Percentiles rank a stretch among this genome's conserved stretches.
phyloP scores from a whole-genome alignment of 2,797 vertebrate genomes.

The Myotis vivesi region DNA sequence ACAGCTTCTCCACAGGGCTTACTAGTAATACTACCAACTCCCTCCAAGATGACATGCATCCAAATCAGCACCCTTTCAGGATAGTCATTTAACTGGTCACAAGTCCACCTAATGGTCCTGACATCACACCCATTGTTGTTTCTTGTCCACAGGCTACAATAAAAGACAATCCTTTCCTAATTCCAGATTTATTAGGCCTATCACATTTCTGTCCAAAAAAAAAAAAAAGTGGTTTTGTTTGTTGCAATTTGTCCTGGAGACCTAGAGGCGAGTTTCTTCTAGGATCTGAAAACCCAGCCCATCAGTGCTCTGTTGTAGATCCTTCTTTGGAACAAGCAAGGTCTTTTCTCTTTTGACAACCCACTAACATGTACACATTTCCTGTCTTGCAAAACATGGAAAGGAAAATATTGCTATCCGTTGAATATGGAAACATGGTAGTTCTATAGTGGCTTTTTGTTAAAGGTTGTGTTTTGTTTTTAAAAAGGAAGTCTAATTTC shows the following conservation, averaged over 20 bases:
- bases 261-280: not conserved
- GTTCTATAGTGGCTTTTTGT: not conserved
- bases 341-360: not conserved
- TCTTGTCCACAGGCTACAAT: not conserved
- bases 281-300: not conserved
- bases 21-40: not conserved
- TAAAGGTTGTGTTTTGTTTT: constrained; percentile 41
- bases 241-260: not conserved
- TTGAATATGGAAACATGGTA: not conserved
- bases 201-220: not conserved
- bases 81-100: not conserved
- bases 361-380: not conserved
- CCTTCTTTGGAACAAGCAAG: constrained; percentile 1
- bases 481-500: constrained; percentile 39
- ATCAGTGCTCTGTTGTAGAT: not conserved
- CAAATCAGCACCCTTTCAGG: not conserved
- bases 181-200: not conserved
- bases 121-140: not conserved
- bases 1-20: not conserved
- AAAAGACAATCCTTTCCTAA: not conserved
- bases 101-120: not conserved
- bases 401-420: not conserved
- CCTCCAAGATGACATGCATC: not conserved
- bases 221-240: not conserved
- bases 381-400: not conserved